Evolutionary conservation across 2,888 invertebrate genomes (phyloP), one percentile per base, ranked within the genome.

Genomic region (Drosophila parthenogenetica): DNA sequence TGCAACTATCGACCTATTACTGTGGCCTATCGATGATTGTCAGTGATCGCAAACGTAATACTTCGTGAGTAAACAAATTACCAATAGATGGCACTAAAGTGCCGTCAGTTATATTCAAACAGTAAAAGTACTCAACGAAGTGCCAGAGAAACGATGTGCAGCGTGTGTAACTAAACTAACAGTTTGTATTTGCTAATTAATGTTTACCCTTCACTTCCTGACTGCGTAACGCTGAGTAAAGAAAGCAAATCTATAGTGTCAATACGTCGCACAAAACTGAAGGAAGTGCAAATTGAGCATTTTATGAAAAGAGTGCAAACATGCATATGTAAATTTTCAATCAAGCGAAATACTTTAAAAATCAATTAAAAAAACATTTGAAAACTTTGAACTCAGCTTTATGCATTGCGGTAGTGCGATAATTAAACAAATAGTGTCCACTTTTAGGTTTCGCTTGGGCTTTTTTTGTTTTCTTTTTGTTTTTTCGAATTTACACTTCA

Each of bases 401-500:
- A 48, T 43, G 60, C 57, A 51, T 50, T 43, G 29, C 29, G 63
- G 54, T 49, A 60, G 85, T 87, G 82, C 81, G 85, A 83, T 87
- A 87, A 87, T 78, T 70, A 72, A 72, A 72, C 79, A 87, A 83
- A 76, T 72, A 76, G 25, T 65, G 59, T 64, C 64, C 69, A 71
- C 62, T 70, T 72, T 83, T 62, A 5, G 40, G 61, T 51, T 51
- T 53, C 51, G 64, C 53, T 48, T 54, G 70, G 63, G 54, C 70
- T 72, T 69, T 81, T 79, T 48, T 81, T 8, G 29, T 8, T 29
- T 29, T 29, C 8, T 29, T 79, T 50, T 77, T 8, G 29, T 2
- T 29, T 5, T 29, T 29, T 29, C 87, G 67, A 87, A 83, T 87
- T 85, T 85, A 83, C 87, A 83, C 79, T 83, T 87, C 66, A 73